phyloP scores from a whole-genome alignment of 2,888 invertebrate species.

The Pollenia angustigena region DNA sequence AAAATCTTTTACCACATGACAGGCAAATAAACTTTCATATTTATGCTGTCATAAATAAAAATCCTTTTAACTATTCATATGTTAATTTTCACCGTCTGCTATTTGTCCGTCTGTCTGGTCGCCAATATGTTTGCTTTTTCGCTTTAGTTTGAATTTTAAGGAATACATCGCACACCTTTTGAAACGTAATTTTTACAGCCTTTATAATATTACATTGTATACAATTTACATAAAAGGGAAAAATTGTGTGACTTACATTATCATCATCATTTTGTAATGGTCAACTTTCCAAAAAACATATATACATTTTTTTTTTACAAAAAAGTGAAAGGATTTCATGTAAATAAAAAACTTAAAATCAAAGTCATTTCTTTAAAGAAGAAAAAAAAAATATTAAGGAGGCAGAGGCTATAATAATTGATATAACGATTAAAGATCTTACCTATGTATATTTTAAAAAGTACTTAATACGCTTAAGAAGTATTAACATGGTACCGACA shows the following conservation, averaged over 20 bases:
- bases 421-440: too few relatives aligned
- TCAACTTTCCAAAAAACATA: background rate
- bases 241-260: background rate
- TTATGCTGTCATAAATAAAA: background rate
- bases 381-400: too few relatives aligned
- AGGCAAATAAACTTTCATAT: conserved; percentile 4
- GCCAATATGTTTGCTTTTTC: too few relatives aligned
- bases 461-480: too few relatives aligned
- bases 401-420: too few relatives aligned
- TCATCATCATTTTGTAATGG: background rate
- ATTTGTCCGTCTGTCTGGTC: background rate
- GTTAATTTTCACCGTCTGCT: background rate
- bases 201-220: background rate
- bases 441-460: too few relatives aligned
- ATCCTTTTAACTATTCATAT: background rate
- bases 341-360: background rate
- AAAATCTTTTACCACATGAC: too few relatives aligned
- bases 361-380: too few relatives aligned
- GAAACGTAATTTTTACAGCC: background rate
- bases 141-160: background rate
- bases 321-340: conserved; percentile 26
- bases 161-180: too few relatives aligned
- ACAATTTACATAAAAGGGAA: too few relatives aligned
- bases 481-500: too few relatives aligned
- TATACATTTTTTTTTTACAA: too few relatives aligned